Conservation (phyloP, 53 echinoderm and acorn worm genomes). For the Luidia sarsii region DNA sequence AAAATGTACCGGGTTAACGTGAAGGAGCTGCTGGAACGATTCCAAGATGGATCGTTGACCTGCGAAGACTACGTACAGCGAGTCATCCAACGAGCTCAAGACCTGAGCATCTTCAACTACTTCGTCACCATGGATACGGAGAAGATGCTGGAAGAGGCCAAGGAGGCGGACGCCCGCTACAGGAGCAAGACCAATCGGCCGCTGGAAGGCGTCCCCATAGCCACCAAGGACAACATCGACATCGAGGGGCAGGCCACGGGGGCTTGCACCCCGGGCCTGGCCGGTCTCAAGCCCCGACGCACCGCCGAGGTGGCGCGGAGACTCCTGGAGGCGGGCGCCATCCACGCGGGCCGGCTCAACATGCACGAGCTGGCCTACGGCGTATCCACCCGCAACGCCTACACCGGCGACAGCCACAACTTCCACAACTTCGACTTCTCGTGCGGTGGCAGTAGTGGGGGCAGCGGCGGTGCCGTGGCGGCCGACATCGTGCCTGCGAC, state of each 20-base stretch:
- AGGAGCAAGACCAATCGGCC: slow-evolving; percentile 44
- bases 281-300: slow-evolving; percentile 35
- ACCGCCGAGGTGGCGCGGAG: slow-evolving; percentile 37
- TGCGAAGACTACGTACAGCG: slow-evolving; percentile 34
- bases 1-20: slow-evolving; percentile 26
- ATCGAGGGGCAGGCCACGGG: slow-evolving; percentile 39
- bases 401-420: slow-evolving; percentile 25
- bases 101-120: slow-evolving; percentile 49
- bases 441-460: slow-evolving; percentile 39
- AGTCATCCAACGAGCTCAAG: slow-evolving; percentile 33
- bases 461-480: slow-evolving; percentile 29
- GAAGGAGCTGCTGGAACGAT: slow-evolving; percentile 12
- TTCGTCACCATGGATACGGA: slow-evolving; percentile 49
- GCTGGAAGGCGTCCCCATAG: slow-evolving; percentile 43
- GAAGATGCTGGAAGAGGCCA: slow-evolving; percentile 25
- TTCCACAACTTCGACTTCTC: slow-evolving; percentile 40
- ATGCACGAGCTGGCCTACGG: slow-evolving; percentile 39
- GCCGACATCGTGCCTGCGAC: slow-evolving; percentile 41
- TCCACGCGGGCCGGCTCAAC: slow-evolving; percentile 37
- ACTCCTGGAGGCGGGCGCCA: slow-evolving; percentile 33
- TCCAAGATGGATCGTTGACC: slow-evolving; percentile 21
- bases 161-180: slow-evolving; percentile 50
- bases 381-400: neutral
- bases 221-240: slow-evolving; percentile 52
- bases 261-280: slow-evolving; percentile 34